phyloP scores from a whole-genome alignment of 2,113 vertebrate genomes.

The Felis catus region F.catus_Fca126_mat1.0 CM031420.1:104534501-104535000 shows the following conservation, averaged over 20 bases:
- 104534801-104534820: not conserved
- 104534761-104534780: not conserved
- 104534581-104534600: conserved; percentile 26
- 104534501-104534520: not conserved
- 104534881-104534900: not conserved
- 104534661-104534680: conserved; percentile 43
- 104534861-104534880: conserved; percentile 46
- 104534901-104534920: conserved; percentile 56
- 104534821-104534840: conserved; percentile 33
- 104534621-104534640: conserved; percentile 9
- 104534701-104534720: conserved; percentile 17
- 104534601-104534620: conserved; percentile 21
- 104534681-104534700: conserved; percentile 25
- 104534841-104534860: conserved; percentile 10
- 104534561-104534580: not conserved
- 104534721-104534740: conserved; percentile 45
- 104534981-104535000: conserved; percentile 68
- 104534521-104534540: not conserved
- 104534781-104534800: not conserved
- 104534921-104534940: conserved; percentile 43
- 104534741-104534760: not conserved
- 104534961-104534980: conserved; percentile 71
- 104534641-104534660: conserved; percentile 33
- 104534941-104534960: conserved; percentile 59
- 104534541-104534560: not conserved